These are phyloP conservation scores for Rhodinocichla rosea DNA, from an alignment of 2,113 vertebrate genomes.

Conservation along the genomic window DNA sequence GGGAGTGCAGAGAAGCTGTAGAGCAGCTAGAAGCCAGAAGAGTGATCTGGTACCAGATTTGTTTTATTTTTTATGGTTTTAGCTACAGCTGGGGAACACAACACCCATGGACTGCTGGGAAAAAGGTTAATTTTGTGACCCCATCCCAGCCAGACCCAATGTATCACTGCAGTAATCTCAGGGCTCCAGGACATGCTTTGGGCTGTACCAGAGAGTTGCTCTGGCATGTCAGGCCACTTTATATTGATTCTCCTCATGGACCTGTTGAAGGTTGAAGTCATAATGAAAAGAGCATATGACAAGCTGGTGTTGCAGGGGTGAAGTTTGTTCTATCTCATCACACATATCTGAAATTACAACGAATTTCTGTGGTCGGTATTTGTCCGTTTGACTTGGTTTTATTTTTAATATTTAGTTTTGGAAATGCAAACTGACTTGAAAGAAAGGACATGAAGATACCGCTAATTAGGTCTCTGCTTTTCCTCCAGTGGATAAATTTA, in stretches of 20 bases:
- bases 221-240: not conserved
- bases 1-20: not conserved
- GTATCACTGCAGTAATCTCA: not conserved
- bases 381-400: not conserved
- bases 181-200: not conserved
- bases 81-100: not conserved
- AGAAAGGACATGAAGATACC: not conserved
- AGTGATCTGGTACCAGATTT: not conserved
- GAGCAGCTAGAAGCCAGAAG: not conserved
- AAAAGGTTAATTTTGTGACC: not conserved
- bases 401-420: not conserved
- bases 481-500: not conserved
- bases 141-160: not conserved
- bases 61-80: not conserved
- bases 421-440: not conserved
- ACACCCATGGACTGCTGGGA: not conserved
- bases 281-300: not conserved
- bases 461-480: not conserved
- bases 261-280: not conserved
- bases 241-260: not conserved
- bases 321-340: not conserved
- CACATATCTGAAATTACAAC: not conserved
- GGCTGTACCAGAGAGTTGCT: not conserved
- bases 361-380: not conserved
- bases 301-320: not conserved